phyloP scores from a whole-genome alignment of 2,113 vertebrate genomes.

The Paramormyrops kingsleyae region DNA sequence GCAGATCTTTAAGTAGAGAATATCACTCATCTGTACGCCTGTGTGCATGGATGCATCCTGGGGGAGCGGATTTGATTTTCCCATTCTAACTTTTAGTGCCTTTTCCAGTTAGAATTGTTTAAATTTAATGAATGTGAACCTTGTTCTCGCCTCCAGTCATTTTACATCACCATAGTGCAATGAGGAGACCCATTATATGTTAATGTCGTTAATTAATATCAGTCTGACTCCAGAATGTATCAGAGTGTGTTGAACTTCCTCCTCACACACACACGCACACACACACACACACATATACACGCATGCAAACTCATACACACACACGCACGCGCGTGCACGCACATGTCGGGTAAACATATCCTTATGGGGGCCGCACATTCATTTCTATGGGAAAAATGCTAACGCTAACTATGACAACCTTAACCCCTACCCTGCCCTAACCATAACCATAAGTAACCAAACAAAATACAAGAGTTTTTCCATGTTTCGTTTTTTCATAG shows the following conservation, averaged over 20 bases:
- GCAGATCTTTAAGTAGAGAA: neutral
- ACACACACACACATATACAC: neutral
- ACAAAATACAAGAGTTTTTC: no score
- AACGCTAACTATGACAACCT: no score
- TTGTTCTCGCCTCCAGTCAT: slow-evolving; percentile 66
- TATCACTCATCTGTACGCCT: slow-evolving; percentile 8
- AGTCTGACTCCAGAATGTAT: slow-evolving; percentile 23
- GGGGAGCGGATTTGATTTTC: neutral
- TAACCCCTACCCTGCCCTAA: no score
- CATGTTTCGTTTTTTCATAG: no score
- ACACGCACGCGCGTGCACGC: neutral
- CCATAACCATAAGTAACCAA: no score
- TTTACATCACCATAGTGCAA: slow-evolving; percentile 64
- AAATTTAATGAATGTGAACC: slow-evolving; percentile 70
- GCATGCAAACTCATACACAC: neutral
- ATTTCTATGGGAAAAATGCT: no score
- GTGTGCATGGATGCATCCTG: slow-evolving; percentile 5
- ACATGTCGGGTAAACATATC: no score
- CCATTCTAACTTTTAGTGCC: slow-evolving; percentile 6
- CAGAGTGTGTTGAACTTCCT: slow-evolving; percentile 9
- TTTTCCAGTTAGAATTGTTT: slow-evolving; percentile 54
- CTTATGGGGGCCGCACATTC: no score
- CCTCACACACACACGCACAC: neutral
- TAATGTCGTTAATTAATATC: slow-evolving; percentile 47
- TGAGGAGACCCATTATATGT: slow-evolving; percentile 34